phyloP scores from a whole-genome alignment of 2,888 invertebrate species.

The Xestoiulus laeticollis region DNA sequence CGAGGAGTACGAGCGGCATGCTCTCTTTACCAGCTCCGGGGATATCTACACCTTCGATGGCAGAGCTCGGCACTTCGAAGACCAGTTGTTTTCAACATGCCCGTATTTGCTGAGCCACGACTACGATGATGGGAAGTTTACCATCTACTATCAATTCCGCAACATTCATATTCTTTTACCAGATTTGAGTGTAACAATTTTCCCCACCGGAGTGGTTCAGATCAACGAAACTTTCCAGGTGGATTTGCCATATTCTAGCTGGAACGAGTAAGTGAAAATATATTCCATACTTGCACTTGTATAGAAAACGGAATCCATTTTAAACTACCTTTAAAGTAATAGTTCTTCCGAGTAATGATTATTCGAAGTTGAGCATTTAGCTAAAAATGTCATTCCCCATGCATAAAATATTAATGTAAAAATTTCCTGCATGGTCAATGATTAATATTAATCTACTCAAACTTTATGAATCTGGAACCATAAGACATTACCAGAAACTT shows the following conservation, averaged over 20 bases:
- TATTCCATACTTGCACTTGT: no score
- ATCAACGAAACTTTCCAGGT: neutral
- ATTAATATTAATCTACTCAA: no score
- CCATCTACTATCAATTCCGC: neutral
- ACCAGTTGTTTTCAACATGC: neutral
- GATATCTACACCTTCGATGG: constrained; percentile 34
- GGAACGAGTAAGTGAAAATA: neutral
- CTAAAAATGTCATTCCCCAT: no score
- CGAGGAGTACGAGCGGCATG: neutral
- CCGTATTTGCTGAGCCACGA: constrained; percentile 29
- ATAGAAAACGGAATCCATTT: no score
- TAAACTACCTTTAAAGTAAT: no score
- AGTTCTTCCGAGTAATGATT: no score
- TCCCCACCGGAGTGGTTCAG: neutral
- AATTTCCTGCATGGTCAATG: no score
- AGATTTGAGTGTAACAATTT: neutral
- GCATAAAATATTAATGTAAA: no score
- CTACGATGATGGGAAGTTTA: neutral
- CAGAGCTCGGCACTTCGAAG: neutral
- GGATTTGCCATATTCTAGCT: neutral
- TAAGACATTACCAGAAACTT: no score
- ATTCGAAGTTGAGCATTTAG: no score
- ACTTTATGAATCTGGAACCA: no score
- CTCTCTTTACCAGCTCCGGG: neutral
- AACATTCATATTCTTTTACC: neutral